Percentiles rank a stretch among this genome's conserved stretches.
Evolutionary conservation across 2,888 invertebrate genomes (phyloP).

Genomic region (Trichopria drosophilae): DNA sequence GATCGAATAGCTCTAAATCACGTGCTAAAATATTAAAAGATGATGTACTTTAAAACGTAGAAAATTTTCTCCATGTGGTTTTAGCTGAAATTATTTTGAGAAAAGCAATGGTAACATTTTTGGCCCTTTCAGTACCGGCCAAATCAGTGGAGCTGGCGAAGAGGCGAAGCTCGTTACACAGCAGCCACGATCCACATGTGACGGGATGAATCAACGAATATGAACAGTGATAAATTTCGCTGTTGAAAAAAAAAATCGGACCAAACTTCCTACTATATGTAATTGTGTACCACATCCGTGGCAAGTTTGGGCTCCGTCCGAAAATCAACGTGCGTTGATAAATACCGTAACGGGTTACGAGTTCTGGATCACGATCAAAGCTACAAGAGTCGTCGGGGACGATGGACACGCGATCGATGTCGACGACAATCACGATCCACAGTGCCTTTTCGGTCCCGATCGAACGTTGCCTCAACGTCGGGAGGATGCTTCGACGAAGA

Average conservation of each 20-base stretch:
- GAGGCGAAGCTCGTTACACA: constrained; percentile 90
- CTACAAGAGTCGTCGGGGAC: no score
- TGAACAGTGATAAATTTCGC: constrained; percentile 40
- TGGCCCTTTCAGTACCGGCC: constrained; percentile 86
- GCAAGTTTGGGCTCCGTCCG: no score
- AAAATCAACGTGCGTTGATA: no score
- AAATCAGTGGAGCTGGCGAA: constrained; percentile 88
- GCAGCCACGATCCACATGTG: constrained; percentile 95
- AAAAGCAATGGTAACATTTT: no score
- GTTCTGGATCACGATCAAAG: no score
- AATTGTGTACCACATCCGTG: constrained; percentile 42
- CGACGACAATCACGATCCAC: no score
- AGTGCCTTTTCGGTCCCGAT: constrained; percentile 39
- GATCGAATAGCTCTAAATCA: no score
- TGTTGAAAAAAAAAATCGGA: constrained; percentile 46
- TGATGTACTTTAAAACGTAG: no score
- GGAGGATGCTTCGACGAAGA: constrained; percentile 30
- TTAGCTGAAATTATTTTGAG: neutral
- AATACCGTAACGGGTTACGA: no score
- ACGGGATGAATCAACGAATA: constrained; percentile 45
- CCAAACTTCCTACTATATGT: constrained; percentile 51
- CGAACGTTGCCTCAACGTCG: constrained; percentile 29
- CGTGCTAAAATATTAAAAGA: no score
- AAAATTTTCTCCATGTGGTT: no score
- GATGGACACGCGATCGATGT: no score